Percentiles rank a stretch among this genome's conserved stretches.
Evolutionary conservation across 2,113 vertebrate species (phyloP).

Genomic region (Verasper variegatus): DNA sequence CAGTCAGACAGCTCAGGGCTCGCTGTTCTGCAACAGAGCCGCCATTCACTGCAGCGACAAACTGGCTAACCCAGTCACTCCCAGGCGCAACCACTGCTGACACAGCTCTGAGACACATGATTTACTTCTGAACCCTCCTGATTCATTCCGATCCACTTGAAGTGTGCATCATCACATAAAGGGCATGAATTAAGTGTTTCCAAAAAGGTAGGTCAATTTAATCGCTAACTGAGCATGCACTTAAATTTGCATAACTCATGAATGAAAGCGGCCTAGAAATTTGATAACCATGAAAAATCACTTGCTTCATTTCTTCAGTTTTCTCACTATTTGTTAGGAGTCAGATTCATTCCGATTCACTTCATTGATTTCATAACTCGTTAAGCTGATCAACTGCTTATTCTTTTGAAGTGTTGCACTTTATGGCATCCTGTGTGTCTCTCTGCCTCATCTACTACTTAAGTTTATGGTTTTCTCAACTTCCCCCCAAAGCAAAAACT

Average conservation of each 20-base stretch:
- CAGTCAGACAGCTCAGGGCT: slow-evolving; percentile 51
- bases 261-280: too few species aligned
- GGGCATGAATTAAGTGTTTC: background rate
- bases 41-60: slow-evolving; percentile 56
- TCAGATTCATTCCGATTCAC: background rate
- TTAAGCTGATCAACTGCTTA: background rate
- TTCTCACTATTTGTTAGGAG: background rate
- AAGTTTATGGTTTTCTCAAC: slow-evolving; percentile 20
- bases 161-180: background rate
- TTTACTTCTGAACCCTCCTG: slow-evolving; percentile 26
- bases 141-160: slow-evolving; percentile 28
- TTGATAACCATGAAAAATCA: too few species aligned
- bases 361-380: background rate
- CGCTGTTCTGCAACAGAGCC: slow-evolving; percentile 59
- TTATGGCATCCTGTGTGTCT: background rate
- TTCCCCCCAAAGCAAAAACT: slow-evolving; percentile 14
- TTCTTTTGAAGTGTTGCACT: slow-evolving; percentile 7
- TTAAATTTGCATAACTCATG: background rate
- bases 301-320: background rate
- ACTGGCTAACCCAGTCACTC: background rate
- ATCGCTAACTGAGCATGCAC: background rate
- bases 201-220: background rate
- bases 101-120: slow-evolving; percentile 42
- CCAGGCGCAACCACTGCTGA: slow-evolving; percentile 8
- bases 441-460: slow-evolving; percentile 2